A percentile compares a stretch with the other conserved stretches of the same genome.
phyloP scores from a whole-genome alignment of 1,140 invertebrate genomes.

The Listronotus bonariensis region DNA sequence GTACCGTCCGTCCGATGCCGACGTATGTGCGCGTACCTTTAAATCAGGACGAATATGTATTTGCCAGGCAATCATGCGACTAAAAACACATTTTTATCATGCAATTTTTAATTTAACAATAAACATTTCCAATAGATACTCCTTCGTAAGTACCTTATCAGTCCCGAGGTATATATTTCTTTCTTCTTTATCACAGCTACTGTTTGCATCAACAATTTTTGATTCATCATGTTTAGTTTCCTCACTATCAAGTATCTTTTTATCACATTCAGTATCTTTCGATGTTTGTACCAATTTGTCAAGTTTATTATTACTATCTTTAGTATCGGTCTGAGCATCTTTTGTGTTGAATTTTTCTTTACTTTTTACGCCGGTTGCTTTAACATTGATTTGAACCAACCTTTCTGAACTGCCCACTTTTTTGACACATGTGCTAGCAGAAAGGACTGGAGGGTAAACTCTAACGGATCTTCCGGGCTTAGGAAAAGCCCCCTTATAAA shows the following conservation, averaged over 20 bases:
- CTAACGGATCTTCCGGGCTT: constrained; percentile 42
- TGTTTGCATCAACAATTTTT: background rate
- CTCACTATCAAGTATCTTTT: constrained; percentile 4
- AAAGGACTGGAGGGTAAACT: constrained; percentile 23
- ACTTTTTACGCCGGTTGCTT: constrained; percentile 22
- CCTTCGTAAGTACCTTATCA: background rate
- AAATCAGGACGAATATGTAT: too few species aligned
- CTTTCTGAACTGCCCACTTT: constrained; percentile 18
- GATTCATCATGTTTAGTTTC: background rate
- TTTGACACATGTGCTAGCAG: background rate
- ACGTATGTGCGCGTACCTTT: too few species aligned
- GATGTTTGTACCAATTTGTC: constrained; percentile 13
- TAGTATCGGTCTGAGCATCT: constrained; percentile 17
- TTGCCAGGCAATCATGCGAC: too few species aligned
- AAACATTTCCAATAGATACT: too few species aligned
- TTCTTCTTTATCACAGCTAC: background rate
- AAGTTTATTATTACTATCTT: background rate
- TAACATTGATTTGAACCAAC: constrained; percentile 32
- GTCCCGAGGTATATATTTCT: background rate
- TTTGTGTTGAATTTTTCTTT: constrained; percentile 5
- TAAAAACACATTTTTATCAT: too few species aligned
- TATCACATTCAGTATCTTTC: constrained; percentile 1
- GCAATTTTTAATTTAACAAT: too few species aligned
- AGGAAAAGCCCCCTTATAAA: constrained; percentile 32
- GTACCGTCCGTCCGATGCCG: too few species aligned